Evolutionary conservation across 1,140 invertebrate species (phyloP).

Genomic region (Temnothorax curvispinosus): DNA sequence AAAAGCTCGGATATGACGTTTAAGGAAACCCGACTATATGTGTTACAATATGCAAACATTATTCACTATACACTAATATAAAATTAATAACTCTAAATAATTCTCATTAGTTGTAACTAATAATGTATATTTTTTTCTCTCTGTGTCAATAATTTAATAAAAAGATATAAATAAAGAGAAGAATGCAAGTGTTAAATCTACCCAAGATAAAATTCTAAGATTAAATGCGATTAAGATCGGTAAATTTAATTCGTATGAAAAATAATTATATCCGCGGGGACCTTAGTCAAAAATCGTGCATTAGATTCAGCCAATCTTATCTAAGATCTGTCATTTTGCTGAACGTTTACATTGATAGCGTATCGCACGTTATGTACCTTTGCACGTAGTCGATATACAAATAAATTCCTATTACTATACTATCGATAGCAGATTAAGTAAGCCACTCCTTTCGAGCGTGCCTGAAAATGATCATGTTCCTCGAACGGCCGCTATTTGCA

Average conservation of each 20-base stretch:
- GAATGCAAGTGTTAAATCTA: not conserved
- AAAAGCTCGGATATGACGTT: not conserved
- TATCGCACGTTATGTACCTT: conserved; percentile 19
- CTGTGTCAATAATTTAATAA: too few species aligned
- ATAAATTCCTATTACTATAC: conserved; percentile 34
- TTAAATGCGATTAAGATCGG: not conserved
- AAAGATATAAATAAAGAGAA: too few species aligned
- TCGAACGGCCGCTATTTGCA: not conserved
- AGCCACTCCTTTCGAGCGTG: conserved; percentile 26
- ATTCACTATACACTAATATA: not conserved
- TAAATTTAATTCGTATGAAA: not conserved
- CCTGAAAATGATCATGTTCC: conserved; percentile 38
- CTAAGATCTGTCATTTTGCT: not conserved
- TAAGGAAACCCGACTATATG: not conserved
- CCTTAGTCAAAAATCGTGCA: not conserved
- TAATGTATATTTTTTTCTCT: too few species aligned
- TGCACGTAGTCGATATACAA: conserved; percentile 26
- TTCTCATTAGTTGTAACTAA: not conserved
- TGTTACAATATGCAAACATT: not conserved
- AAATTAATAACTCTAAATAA: not conserved
- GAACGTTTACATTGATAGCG: not conserved
- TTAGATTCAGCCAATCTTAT: conserved; percentile 35
- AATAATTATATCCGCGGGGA: not conserved
- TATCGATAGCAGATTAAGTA: conserved; percentile 21
- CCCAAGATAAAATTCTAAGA: not conserved